Percentiles rank a stretch among this genome's conserved stretches.
Conservation (phyloP, 2,113 vertebrate genomes). For the Macaca mulatta region DNA sequence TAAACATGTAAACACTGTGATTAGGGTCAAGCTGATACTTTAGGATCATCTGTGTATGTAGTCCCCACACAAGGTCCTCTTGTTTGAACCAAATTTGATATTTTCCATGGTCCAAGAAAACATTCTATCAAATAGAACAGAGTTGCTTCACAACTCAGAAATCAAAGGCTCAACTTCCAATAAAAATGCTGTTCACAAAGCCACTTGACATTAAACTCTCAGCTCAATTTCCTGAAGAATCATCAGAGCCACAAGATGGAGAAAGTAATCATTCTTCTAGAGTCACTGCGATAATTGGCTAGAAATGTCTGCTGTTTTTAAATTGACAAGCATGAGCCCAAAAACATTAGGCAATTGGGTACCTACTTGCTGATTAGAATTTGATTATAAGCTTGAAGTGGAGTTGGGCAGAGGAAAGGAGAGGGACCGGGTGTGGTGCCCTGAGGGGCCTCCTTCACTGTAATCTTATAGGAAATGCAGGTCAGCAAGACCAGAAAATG, state of each 20-base stretch:
- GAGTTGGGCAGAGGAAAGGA: neutral
- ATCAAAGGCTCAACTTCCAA: neutral
- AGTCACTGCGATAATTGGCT: neutral
- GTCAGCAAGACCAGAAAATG: neutral
- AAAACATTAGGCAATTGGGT: neutral
- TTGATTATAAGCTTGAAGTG: neutral
- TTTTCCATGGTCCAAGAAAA: neutral
- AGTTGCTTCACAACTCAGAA: neutral
- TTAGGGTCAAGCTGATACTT: neutral
- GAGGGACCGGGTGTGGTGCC: neutral
- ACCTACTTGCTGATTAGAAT: neutral
- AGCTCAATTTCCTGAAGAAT: slow-evolving; percentile 49
- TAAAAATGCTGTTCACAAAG: slow-evolving; percentile 5
- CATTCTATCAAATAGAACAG: neutral
- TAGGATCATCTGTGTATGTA: neutral
- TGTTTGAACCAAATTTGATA: neutral
- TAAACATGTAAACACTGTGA: too few relatives aligned
- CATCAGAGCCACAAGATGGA: neutral
- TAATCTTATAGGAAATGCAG: neutral
- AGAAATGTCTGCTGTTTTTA: neutral
- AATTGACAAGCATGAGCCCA: neutral
- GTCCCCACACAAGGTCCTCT: neutral
- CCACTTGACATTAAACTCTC: neutral
- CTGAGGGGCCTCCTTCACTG: neutral
- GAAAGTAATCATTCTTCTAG: neutral